Evolutionary conservation across 2,113 vertebrate species (phyloP), one percentile per base, ranked within the genome.

Genomic region (Pungitius pungitius): DNA sequence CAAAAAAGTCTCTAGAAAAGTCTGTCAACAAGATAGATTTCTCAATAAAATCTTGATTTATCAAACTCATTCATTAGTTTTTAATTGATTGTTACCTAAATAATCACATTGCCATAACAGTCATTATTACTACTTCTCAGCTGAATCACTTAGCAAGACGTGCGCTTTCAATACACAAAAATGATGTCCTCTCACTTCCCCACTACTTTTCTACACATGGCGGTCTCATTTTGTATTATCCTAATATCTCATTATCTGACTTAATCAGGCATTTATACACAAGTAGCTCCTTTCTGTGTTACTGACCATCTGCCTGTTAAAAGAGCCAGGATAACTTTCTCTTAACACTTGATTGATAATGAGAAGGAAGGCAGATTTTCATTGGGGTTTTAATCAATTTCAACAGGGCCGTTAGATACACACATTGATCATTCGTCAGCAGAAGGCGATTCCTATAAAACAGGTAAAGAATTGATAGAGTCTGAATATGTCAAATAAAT

Each of bases 211-310:
- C 51, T 60, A 58, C 17, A 76, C 26, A 30, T 54, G 70, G 47
- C 64, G 12, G 77, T 43, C 39, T 68, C 20, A 54, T 68, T 40
- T 13, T 66, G 6, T 35, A 73, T 60, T 57, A 57, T 30, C 10
- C 55, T 42, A 42, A 60, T 35, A 77, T 68, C 62, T 37, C 27
- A 69, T 66, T 77, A 66, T 78, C 49, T 73, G 58, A 75, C 58
- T 75, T 66, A 73, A 78, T 86, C 75, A 78, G 39, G 49, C 49
- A 52, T 68, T 72, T 30, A 77, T 69, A 73, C 82, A 78, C 64
- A 35, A 82, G 26, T 69, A 61, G 55, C 47, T 57, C 42, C 2
- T 80, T 75, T 54, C 57, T 61, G 42, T 80, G 43, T 63, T 22
- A 30, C 30, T 5, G 5, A 60, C 26, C 35, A 59, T 56, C 20